These are phyloP conservation scores for Sarcophaga bullata DNA, from an alignment of 1,140 invertebrate genomes.

Conservation along the genomic window DNA sequence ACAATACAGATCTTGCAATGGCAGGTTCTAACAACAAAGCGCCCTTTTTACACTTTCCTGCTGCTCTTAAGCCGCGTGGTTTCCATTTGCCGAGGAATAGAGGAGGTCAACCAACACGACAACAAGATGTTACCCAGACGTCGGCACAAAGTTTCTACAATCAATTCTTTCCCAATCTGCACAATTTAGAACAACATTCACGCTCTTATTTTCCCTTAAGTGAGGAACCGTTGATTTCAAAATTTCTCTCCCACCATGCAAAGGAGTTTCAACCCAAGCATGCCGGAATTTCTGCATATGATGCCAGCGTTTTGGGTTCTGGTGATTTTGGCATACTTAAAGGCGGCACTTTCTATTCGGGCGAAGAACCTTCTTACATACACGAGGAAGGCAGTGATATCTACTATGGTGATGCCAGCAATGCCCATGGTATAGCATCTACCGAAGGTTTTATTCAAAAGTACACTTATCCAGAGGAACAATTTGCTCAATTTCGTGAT, in stretches of 20 bases:
- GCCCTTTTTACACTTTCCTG: not conserved
- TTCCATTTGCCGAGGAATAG: not conserved
- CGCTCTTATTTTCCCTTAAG: conserved; percentile 53
- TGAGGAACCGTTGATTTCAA: conserved; percentile 29
- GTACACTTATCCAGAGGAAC: conserved; percentile 74
- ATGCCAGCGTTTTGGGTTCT: conserved; percentile 76
- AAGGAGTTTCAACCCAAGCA: conserved; percentile 35
- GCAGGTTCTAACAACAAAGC: not conserved
- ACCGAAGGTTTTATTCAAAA: conserved; percentile 60
- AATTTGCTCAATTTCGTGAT: conserved; percentile 88
- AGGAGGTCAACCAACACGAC: not conserved
- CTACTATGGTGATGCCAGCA: conserved; percentile 66
- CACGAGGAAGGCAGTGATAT: conserved; percentile 64
- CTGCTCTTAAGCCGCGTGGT: not conserved
- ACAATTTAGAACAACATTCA: conserved; percentile 56
- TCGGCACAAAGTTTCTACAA: conserved; percentile 63
- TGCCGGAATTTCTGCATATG: conserved; percentile 47
- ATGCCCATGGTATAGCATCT: conserved; percentile 73
- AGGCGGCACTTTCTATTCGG: conserved; percentile 83
- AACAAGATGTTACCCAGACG: conserved; percentile 39
- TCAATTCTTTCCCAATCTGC: conserved; percentile 57
- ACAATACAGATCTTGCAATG: not conserved
- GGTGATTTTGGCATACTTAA: conserved; percentile 89
- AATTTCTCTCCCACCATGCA: not conserved
- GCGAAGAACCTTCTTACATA: conserved; percentile 65